Evolutionary conservation across 2,797 vertebrate species (phyloP), one percentile per base, ranked within the genome.

Genomic region (Enteromius fasciolatus): DNA sequence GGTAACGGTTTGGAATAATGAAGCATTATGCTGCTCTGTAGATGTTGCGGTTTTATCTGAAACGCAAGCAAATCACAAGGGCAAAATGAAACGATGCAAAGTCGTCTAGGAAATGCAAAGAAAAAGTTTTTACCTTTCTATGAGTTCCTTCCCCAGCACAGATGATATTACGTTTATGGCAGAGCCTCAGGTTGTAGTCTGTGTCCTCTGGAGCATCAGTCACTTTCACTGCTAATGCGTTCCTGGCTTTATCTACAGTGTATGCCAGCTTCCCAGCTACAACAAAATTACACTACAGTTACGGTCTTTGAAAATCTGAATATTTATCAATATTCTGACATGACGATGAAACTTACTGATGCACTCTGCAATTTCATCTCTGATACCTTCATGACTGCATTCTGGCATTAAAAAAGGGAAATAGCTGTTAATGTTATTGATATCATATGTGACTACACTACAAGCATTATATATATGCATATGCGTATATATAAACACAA

Each of bases 171-270:
- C 92, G 82, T 78, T 90, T 93, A 44, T 88, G 88, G 54, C 95
- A 96, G 61, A 96, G 90, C 5, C 95, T 92, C 68, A 94, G 20
- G 0, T 90, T 91, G 84, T 94, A 95, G 83, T 92, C 91, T 63
- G 83, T 83, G 59, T 90, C 89, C 84, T 39, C 83, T 2, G 86
- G 81, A 39, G 87, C 86, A 61, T 77, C 88, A 0, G 90, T 92
- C 54, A 93, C 90, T 66, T 86, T 90, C 46, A 94, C 92, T 23
- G 87, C 88, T 74, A 96, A 76, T 14, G 85, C 78, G 88, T 91
- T 93, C 67, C 50, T 91, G 66, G 63, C 63, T 57, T 86, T 86
- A 73, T 95, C 90, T 76, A 95, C 87, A 50, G 67, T 59, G 80
- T 92, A 95, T 25, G 87, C 82, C 81, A 95, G 85, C 59, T 90